A percentile compares a stretch with the other conserved stretches of the same genome.
phyloP scores from a whole-genome alignment of 1,140 invertebrate genomes.

The Adoxophyes honmai region DNA sequence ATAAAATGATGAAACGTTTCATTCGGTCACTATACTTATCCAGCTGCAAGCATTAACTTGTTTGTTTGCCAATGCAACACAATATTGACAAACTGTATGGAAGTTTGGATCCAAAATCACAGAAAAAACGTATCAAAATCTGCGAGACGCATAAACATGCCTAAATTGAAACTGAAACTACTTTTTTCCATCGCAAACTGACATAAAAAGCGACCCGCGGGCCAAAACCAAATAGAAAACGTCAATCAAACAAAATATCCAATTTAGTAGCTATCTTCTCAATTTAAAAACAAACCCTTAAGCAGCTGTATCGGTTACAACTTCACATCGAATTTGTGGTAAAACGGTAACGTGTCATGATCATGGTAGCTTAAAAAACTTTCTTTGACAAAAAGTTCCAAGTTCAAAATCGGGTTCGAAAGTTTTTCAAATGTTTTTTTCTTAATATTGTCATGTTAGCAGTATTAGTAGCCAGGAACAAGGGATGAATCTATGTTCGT shows the following conservation, averaged over 20 bases:
- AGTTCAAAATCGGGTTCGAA: not conserved
- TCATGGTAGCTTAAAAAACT: slow-evolving; percentile 25
- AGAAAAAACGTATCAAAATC: too few relatives aligned
- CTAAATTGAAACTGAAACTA: not conserved
- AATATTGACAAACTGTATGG: too few relatives aligned
- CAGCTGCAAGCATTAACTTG: too few relatives aligned
- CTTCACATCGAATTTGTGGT: slow-evolving; percentile 20
- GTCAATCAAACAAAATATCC: slow-evolving; percentile 1
- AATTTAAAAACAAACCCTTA: slow-evolving; percentile 15
- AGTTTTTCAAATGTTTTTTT: too few relatives aligned
- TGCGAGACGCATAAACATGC: too few relatives aligned
- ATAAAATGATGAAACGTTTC: too few relatives aligned
- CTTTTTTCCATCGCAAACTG: not conserved
- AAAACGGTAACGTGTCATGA: slow-evolving; percentile 26
- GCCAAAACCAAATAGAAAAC: slow-evolving; percentile 4
- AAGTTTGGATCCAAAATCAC: too few relatives aligned
- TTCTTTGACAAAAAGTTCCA: not conserved
- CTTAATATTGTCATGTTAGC: too few relatives aligned
- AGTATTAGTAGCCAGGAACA: slow-evolving; percentile 30
- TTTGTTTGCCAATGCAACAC: too few relatives aligned
- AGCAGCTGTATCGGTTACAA: slow-evolving; percentile 26
- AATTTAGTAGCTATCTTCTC: slow-evolving; percentile 3
- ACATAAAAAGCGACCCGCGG: not conserved
- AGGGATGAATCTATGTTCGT: slow-evolving; percentile 28
- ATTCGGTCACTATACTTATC: too few relatives aligned